Evolutionary conservation across 2,888 invertebrate species (phyloP), one percentile per base, ranked within the genome.

Genomic region (Yponomeuta malinellus): DNA sequence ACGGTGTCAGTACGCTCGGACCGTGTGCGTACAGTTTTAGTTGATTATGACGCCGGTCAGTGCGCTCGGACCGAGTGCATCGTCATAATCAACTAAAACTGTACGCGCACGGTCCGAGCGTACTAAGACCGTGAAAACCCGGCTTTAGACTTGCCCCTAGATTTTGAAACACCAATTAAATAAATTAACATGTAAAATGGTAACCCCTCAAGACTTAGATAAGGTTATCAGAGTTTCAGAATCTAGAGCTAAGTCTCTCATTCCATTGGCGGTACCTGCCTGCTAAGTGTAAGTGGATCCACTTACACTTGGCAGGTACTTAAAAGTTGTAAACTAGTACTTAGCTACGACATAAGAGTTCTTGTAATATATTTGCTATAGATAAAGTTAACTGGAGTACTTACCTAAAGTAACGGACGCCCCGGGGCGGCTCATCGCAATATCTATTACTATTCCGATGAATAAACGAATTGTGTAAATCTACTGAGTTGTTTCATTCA

Each of bases 381-480:
- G 71, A 72, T 73, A 69, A 72, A 72, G 43, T 63, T 63, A 63
- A 87, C 87, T 85, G 84, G 80, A 79, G 77, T 77, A 43, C 37
- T 5, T 37, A 37, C 43, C 43, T 43, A 78, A 83, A 79, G 78
- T 75, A 81, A 79, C 75, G 77, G 78, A 78, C 73, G 76, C 75
- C 79, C 78, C 77, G 80, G 33, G 76, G 78, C 75, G 76, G 78
- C 79, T 81, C 85, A 83, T 86, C 87, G 86, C 83, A 79, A 85
- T 82, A 82, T 77, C 68, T 83, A 63, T 65, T 66, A 80, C 81
- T 83, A 83, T 88, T 89, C 80, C 87, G 88, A 81, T 87, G 87
- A 89, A 86, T 89, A 90, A 85, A 89, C 82, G 80, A 84, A 84
- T 80, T 87, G 85, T 87, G 85, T 85, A 89, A 87, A 87, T 78